These are phyloP conservation scores for Teleogryllus oceanicus DNA, from an alignment of 2,888 invertebrate species.

Conservation along the genomic window DNA sequence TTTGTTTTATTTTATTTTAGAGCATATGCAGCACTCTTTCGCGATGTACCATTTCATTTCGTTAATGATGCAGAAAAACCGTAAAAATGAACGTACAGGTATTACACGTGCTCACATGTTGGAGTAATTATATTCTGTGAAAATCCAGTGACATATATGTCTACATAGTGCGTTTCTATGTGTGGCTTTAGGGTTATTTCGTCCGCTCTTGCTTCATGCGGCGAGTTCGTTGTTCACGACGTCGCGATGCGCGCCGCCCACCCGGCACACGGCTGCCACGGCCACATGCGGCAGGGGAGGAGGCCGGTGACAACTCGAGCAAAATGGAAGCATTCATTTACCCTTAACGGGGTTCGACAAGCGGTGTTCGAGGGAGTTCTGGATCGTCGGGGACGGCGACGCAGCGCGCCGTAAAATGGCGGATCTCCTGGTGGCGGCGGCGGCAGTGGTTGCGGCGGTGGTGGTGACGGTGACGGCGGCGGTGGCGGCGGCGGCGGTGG, in stretches of 20 bases:
- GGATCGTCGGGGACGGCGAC: background rate
- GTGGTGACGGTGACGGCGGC: no score
- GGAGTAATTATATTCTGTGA: background rate
- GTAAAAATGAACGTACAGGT: slow-evolving; percentile 18
- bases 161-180: background rate
- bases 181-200: slow-evolving; percentile 1
- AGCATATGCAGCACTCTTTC: background rate
- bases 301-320: no score
- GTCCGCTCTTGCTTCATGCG: background rate
- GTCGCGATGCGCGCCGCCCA: no score
- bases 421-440: no score
- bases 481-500: no score
- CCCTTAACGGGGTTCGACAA: background rate
- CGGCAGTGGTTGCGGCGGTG: no score
- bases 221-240: background rate
- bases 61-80: slow-evolving; percentile 9
- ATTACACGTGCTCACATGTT: slow-evolving; percentile 12
- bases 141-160: background rate
- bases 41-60: slow-evolving; percentile 1
- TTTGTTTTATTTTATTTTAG: slow-evolving; percentile 5
- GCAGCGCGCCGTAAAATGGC: background rate
- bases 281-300: no score
- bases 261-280: no score
- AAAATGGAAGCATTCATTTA: background rate
- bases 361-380: background rate